Conservation (phyloP, 2,113 vertebrate genomes). For the Oncorhynchus gorbuscha region DNA sequence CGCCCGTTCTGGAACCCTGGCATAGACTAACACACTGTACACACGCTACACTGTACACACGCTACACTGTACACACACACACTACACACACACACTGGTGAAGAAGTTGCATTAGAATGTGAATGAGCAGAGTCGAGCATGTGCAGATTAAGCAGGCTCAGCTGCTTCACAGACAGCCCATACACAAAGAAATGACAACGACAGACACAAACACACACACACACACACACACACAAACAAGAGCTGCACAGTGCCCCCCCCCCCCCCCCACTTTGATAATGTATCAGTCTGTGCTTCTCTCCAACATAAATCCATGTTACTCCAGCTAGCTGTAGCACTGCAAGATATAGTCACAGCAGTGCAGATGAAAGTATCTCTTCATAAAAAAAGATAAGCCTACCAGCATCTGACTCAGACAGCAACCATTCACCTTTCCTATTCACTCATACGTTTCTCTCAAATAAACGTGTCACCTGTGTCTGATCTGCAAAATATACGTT, state of each 20-base stretch:
- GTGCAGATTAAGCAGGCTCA: not conserved
- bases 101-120: not conserved
- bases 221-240: not conserved
- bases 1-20: too few relatives aligned
- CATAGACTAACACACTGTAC: slow-evolving; percentile 8
- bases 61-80: not conserved
- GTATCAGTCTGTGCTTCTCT: not conserved
- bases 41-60: too few relatives aligned
- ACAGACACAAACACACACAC: slow-evolving; percentile 3
- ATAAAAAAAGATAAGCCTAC: not conserved
- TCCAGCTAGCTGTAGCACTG: not conserved
- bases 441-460: too few relatives aligned
- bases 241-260: not conserved
- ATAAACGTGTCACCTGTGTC: not conserved
- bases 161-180: not conserved
- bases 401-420: too few relatives aligned
- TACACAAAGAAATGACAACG: not conserved
- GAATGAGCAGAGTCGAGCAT: not conserved
- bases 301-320: not conserved
- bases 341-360: not conserved
- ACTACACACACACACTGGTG: not conserved
- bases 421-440: too few relatives aligned
- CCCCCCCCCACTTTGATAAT: not conserved
- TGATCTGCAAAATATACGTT: not conserved
- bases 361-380: not conserved